A percentile compares a stretch with the other conserved stretches of the same genome.
Conservation (phyloP, 2,113 vertebrate genomes). For the Stomatorhinus ivindoensis region DNA sequence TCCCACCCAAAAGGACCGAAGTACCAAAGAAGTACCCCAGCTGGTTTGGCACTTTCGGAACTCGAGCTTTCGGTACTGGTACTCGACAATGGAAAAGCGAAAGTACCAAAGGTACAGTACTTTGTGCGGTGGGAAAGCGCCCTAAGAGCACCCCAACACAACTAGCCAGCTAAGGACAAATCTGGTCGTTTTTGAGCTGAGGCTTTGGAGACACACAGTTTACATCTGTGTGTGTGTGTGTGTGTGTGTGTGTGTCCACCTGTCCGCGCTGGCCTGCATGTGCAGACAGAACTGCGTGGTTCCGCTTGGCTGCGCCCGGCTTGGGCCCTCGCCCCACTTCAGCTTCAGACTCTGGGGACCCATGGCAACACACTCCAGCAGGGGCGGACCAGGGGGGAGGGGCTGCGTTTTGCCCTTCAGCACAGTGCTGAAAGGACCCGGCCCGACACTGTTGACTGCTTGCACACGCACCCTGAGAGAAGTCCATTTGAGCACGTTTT, state of each 20-base stretch:
- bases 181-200: not conserved
- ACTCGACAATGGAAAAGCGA: too few species aligned
- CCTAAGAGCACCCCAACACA: not conserved
- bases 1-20: too few species aligned
- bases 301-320: constrained; percentile 54
- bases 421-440: constrained; percentile 64
- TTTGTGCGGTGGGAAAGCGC: too few species aligned
- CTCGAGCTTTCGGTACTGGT: too few species aligned
- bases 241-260: constrained; percentile 37
- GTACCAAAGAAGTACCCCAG: too few species aligned
- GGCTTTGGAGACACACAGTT: not conserved
- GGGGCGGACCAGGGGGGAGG: constrained; percentile 66
- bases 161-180: not conserved
- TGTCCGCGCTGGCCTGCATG: constrained; percentile 63
- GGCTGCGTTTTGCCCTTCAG: constrained; percentile 67
- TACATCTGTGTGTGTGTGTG: not conserved
- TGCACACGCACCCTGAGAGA: constrained; percentile 62
- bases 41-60: too few species aligned
- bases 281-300: constrained; percentile 64
- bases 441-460: constrained; percentile 64
- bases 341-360: constrained; percentile 73
- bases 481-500: not conserved
- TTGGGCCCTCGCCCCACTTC: constrained; percentile 67
- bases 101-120: too few species aligned
- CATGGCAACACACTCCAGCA: constrained; percentile 62